Base-by-base conservation (phyloP, 2,113 vertebrate species). In the Tamias sibiricus region DNA sequence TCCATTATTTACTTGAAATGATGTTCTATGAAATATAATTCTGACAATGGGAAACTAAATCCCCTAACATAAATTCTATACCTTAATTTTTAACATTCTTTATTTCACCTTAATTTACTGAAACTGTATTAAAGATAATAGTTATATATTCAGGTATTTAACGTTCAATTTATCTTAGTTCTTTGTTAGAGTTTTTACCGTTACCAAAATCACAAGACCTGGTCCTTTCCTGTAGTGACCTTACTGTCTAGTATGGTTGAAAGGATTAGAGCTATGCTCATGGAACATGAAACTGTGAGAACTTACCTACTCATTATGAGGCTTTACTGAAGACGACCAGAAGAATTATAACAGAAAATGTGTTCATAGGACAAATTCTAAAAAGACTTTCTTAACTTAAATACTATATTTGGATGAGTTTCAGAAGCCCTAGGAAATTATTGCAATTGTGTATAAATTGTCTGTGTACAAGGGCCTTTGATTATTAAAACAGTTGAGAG, bases 381-480 rank as follows among this genome's bases (percentile, higher is more conserved):
- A 85, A 79, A 62, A 26, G 3, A 26, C 54, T 8, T 49, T 37
- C 52, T 59, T 59, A 59, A 59, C 49, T 4, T 71, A 52, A 82
- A 16, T 77, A 92, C 90, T 95, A 16, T 71, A 71, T 96, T 93
- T 80, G 40, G 69, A 64, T 68, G 71, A 90, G 26, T 77, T 92
- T 77, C 26, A 84, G 54, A 74, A 68, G 19, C 71, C 32, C 35
- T 37, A 68, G 42, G 30, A 80, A 75, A 74, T 77, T 62, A 54
- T 64, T 68, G 76, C 74, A 96, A 83, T 84, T 92, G 44, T 83
- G 6, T 87, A 62, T 47, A 81, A 92, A 94, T 6, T 71, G n/a
- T n/a, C n/a, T 91, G 2, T 83, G 3, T 88, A 8, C 24, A 16
- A 28, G 37, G 77, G 14, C 37, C 16, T 85, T 88, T 54, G 20